Conservation (phyloP, 2,797 vertebrate species). For the Microctenopoma lineatum region DNA sequence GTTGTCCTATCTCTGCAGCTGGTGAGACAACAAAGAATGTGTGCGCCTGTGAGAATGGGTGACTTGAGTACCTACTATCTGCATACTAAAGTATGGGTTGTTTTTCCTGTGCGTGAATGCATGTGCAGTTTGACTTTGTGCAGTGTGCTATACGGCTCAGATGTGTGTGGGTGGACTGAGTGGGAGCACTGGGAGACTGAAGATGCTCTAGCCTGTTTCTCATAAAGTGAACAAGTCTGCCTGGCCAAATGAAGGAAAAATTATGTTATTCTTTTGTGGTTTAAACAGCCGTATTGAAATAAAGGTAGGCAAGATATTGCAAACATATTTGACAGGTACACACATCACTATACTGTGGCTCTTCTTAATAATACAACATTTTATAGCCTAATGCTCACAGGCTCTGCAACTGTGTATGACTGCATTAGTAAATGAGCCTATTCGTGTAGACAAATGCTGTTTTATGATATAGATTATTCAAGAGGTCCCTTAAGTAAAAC, state of each 20-base stretch:
- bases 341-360: background rate
- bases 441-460: slow-evolving; percentile 24
- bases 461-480: slow-evolving; percentile 52
- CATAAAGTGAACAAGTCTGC: slow-evolving; percentile 70
- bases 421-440: background rate
- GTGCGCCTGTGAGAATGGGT: slow-evolving; percentile 36
- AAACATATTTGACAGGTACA: slow-evolving; percentile 12
- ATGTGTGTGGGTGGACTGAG: slow-evolving; percentile 81
- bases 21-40: slow-evolving; percentile 64
- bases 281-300: slow-evolving; percentile 38
- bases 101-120: slow-evolving; percentile 68
- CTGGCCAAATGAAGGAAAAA: slow-evolving; percentile 53
- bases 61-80: slow-evolving; percentile 55
- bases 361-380: slow-evolving; percentile 14
- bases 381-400: background rate
- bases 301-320: slow-evolving; percentile 15
- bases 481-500: slow-evolving; percentile 16
- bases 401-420: background rate
- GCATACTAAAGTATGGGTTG: slow-evolving; percentile 48
- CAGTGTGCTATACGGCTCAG: slow-evolving; percentile 72
- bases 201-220: slow-evolving; percentile 73
- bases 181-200: slow-evolving; percentile 77
- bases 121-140: slow-evolving; percentile 70
- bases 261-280: slow-evolving; percentile 40
- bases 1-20: slow-evolving; percentile 68